Percentiles rank a stretch among this genome's conserved stretches.
Evolutionary conservation across 2,888 invertebrate genomes (phyloP).

Genomic region (Drosophila meridionalis): DNA sequence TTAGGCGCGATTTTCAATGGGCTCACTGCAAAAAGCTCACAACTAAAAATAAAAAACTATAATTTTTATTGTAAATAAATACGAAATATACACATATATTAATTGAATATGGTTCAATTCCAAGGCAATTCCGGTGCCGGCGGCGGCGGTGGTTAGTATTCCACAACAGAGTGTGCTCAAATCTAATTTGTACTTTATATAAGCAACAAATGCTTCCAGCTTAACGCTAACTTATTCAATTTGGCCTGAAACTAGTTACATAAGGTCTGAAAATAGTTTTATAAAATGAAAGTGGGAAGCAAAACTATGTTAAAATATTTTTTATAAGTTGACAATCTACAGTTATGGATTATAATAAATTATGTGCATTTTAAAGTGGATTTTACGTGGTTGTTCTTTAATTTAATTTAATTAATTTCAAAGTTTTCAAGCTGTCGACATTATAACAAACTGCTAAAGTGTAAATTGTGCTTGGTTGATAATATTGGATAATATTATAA

Average conservation of each 20-base stretch:
- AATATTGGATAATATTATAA: neutral
- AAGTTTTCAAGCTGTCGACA: neutral
- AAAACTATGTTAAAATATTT: neutral
- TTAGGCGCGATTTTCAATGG: conserved; percentile 80
- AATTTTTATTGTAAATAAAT: conserved; percentile 2
- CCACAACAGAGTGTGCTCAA: neutral
- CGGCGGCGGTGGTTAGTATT: conserved; percentile 58
- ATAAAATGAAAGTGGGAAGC: neutral
- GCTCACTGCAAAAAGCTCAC: conserved; percentile 62
- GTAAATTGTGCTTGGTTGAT: neutral
- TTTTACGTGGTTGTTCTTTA: neutral
- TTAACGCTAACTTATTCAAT: conserved; percentile 9
- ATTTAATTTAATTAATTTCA: neutral
- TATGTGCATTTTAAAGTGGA: neutral
- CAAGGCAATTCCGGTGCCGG: conserved; percentile 61
- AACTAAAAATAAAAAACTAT: conserved; percentile 37
- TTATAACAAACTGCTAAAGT: neutral
- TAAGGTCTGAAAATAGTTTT: neutral
- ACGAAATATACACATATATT: neutral
- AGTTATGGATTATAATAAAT: neutral
- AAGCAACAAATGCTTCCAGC: neutral
- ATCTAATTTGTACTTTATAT: conserved; percentile 14
- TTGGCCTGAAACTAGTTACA: conserved; percentile 2
- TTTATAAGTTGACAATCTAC: neutral
- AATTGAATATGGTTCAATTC: conserved; percentile 63